Percentiles rank a stretch among this genome's conserved stretches.
Evolutionary conservation across 1,140 invertebrate genomes (phyloP).

Genomic region (Subanguina moxae): DNA sequence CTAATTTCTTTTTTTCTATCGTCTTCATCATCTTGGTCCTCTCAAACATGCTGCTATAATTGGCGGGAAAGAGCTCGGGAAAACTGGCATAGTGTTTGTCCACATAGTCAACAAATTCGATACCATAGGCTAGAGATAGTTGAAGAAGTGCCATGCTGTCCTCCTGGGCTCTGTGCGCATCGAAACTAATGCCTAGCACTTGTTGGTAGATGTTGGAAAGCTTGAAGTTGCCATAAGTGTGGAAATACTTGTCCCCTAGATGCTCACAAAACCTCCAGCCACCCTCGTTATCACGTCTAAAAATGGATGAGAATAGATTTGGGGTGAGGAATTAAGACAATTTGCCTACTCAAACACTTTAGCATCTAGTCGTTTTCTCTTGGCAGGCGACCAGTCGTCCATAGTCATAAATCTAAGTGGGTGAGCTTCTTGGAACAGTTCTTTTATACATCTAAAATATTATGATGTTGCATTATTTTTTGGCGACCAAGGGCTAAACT

Average conservation of each 20-base stretch:
- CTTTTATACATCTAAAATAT: not conserved
- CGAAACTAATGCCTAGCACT: constrained; percentile 14
- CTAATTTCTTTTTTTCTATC: too few relatives aligned
- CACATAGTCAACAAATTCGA: constrained; percentile 28
- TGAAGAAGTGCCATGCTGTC: constrained; percentile 27
- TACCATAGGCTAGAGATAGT: constrained; percentile 24
- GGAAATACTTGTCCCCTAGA: constrained; percentile 13
- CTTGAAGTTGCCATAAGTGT: constrained; percentile 25
- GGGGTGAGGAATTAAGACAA: not conserved
- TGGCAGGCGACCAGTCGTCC: constrained; percentile 18
- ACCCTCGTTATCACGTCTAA: not conserved
- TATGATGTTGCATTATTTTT: too few relatives aligned
- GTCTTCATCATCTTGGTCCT: too few relatives aligned
- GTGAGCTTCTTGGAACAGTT: constrained; percentile 1
- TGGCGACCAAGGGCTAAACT: too few relatives aligned
- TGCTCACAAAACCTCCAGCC: constrained; percentile 8
- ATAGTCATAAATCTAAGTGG: constrained; percentile 13
- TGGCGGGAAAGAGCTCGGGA: constrained; percentile 4
- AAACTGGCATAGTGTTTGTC: constrained; percentile 11
- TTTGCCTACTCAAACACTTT: constrained; percentile 8
- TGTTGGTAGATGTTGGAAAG: constrained; percentile 25
- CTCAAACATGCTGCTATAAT: too few relatives aligned
- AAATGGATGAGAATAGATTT: not conserved
- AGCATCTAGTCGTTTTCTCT: constrained; percentile 2
- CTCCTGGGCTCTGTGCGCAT: constrained; percentile 30